Conservation (phyloP, 2,888 invertebrate species). For the Caenorhabditis panamensis region DNA sequence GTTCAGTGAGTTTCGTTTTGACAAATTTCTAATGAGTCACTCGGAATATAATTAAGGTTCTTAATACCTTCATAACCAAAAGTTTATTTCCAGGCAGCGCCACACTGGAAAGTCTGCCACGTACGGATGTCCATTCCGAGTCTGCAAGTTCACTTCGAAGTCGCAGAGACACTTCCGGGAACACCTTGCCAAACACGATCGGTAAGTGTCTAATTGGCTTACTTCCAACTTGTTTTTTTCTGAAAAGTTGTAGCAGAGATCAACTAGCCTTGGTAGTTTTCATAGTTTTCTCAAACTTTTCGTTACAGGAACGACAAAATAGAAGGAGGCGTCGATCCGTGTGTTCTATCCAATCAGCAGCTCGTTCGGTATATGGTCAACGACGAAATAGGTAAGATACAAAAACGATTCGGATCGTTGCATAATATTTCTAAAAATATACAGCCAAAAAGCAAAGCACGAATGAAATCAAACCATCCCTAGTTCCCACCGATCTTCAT, state of each 20-base stretch:
- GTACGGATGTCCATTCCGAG: constrained; percentile 77
- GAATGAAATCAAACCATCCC: too few relatives aligned
- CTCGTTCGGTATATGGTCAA: constrained; percentile 50
- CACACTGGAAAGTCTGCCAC: constrained; percentile 77
- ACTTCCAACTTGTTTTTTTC: constrained; percentile 12
- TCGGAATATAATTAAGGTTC: neutral
- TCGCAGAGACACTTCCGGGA: constrained; percentile 78
- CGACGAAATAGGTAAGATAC: constrained; percentile 53
- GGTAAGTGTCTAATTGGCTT: constrained; percentile 21
- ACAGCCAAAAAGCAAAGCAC: too few relatives aligned
- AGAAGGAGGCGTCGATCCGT: constrained; percentile 43
- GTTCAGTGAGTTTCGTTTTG: constrained; percentile 71
- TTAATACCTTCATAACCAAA: constrained; percentile 7
- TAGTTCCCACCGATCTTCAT: too few relatives aligned
- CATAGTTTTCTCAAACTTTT: too few relatives aligned
- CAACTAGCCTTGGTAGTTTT: too few relatives aligned
- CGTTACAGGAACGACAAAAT: constrained; percentile 42
- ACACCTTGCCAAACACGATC: constrained; percentile 75
- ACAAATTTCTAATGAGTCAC: neutral
- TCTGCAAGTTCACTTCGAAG: constrained; percentile 76
- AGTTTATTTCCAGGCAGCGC: constrained; percentile 64
- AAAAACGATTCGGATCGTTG: too few relatives aligned
- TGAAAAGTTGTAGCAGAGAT: too few relatives aligned
- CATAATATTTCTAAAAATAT: neutral
- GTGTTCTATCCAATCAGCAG: constrained; percentile 32